Base-by-base conservation (phyloP, 35 echinoderm and acorn worm genomes). In the Patiria miniata region DNA sequence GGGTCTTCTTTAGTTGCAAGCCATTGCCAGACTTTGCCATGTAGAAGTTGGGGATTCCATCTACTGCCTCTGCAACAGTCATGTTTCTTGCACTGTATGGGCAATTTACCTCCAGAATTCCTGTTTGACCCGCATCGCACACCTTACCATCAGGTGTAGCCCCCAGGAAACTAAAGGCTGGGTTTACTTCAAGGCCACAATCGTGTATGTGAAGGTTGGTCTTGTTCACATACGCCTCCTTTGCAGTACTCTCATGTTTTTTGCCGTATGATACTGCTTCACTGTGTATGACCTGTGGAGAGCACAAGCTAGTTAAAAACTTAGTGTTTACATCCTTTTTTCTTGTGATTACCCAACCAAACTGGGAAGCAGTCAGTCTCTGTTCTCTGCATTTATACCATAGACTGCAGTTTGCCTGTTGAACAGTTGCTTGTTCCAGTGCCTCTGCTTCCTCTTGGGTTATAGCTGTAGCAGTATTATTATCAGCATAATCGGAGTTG, bases 61-160 rank as follows among this genome's bases (percentile, higher is more conserved):
- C 53, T n/a, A 29, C 15, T 16, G 81, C 15, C 30, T 34, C 51
- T 15, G 37, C 21, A 61, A 37, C 22, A 32, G 19, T 61, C 37
- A 28, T 8, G 56, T 85, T 36, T 68, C 83, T 85, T 33, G 52
- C 34, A 61, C 83, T 57, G 39, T 85, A 85, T 29, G 83, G 83
- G 28, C 52, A 85, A 52, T 85, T 85, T 16, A 36, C 34, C 32
- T 85, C 83, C 26, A 85, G 14, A 26, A 52, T 57, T 14, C 47
- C 51, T 65, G 36, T 39, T 39, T 57, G 36, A 23, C 55, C 47
- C 26, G 32, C 37, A 40, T 61, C 83, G 39, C 83, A 85, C 17
- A 65, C 30, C 33, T 57, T 85, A 10, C 83, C 83, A 85, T 85
- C 53, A 29, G 21, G 83, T 61, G 83, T 57, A 29, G 83, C 83